A percentile compares a stretch with the other conserved stretches of the same genome.
phyloP scores from a whole-genome alignment of 2,113 vertebrate genomes.

The Asarcornis scutulata region DNA sequence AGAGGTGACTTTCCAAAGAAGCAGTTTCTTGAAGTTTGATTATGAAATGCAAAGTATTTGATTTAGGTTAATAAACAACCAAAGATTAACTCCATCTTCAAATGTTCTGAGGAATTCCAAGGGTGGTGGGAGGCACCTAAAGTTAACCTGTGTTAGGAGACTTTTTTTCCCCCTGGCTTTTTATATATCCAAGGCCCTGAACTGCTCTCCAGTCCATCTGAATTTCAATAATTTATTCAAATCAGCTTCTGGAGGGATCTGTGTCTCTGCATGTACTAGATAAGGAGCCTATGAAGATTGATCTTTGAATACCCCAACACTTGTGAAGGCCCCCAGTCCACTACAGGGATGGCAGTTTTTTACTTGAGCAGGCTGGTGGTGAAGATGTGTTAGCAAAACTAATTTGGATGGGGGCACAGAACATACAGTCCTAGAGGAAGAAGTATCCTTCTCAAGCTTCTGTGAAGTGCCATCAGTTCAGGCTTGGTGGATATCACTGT shows the following conservation, averaged over 20 bases:
- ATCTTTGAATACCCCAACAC: not conserved
- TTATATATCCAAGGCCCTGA: not conserved
- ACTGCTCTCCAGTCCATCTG: not conserved
- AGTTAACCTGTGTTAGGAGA: not conserved
- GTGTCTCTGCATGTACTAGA: not conserved
- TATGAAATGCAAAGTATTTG: not conserved
- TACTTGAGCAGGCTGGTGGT: not conserved
- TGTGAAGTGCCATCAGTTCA: not conserved
- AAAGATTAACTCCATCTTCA: not conserved
- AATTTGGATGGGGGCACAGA: not conserved
- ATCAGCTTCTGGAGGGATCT: not conserved
- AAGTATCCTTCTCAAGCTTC: not conserved
- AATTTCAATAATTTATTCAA: not conserved
- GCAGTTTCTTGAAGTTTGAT: slow-evolving; percentile 1
- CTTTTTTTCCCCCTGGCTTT: not conserved
- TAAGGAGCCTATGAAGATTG: not conserved
- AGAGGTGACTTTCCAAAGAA: not conserved
- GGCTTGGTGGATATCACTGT: not conserved
- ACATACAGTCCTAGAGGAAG: not conserved
- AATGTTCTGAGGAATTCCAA: not conserved
- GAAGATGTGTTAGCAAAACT: not conserved
- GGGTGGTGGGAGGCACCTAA: not conserved
- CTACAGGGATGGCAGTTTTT: not conserved
- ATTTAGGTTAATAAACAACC: slow-evolving; percentile 25
- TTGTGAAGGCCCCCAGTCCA: not conserved